These are phyloP conservation scores for Leguminivora glycinivorella DNA, from an alignment of 1,140 invertebrate species.

Conservation along the genomic window DNA sequence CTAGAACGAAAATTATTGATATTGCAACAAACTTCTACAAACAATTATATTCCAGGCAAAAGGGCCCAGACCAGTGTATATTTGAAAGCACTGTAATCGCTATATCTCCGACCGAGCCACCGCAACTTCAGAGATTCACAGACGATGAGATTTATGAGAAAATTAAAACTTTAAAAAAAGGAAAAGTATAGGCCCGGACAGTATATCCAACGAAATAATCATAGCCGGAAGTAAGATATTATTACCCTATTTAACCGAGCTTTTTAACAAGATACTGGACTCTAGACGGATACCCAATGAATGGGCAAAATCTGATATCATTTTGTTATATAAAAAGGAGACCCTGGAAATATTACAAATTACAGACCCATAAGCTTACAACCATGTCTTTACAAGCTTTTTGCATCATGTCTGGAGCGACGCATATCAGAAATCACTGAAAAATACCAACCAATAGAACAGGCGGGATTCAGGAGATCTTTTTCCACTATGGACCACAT, in stretches of 20 bases:
- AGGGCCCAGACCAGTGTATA: not conserved
- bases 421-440: constrained; percentile 29
- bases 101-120: not conserved
- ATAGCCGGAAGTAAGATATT: constrained; percentile 15
- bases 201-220: constrained; percentile 30
- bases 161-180: constrained; percentile 27
- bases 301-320: constrained; percentile 37
- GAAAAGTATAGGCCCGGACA: constrained; percentile 33
- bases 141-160: constrained; percentile 7
- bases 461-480: constrained; percentile 32
- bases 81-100: not conserved
- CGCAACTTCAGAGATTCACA: constrained; percentile 8
- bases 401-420: constrained; percentile 29
- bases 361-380: constrained; percentile 41
- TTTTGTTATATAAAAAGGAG: constrained; percentile 40
- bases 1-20: constrained; percentile 14
- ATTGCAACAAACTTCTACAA: constrained; percentile 29
- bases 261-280: constrained; percentile 34
- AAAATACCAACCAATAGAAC: constrained; percentile 33
- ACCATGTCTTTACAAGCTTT: constrained; percentile 36
- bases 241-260: constrained; percentile 9
- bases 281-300: constrained; percentile 33
- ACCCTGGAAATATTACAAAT: constrained; percentile 37
- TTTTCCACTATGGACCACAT: constrained; percentile 28
- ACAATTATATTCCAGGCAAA: constrained; percentile 22